Base-by-base conservation (phyloP, 2,113 vertebrate species). In the Scatophagus argus region DNA sequence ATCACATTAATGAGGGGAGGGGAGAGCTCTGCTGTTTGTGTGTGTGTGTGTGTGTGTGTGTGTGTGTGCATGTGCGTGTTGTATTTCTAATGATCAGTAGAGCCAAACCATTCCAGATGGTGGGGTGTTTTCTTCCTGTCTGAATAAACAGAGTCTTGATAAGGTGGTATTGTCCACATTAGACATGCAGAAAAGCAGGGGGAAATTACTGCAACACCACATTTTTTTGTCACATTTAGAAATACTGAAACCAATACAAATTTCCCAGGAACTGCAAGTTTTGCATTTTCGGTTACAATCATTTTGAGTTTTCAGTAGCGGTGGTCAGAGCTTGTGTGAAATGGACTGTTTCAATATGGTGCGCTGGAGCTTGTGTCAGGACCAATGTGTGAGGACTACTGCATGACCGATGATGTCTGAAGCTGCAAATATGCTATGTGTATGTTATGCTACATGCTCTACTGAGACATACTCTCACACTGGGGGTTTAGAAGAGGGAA, bases 1-100 rank as follows among this genome's bases (percentile, higher is more conserved):
- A n/a, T n/a, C n/a, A n/a, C n/a, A 88, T 88, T 88, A 88, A 81
- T 80, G 75, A 79, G 41, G 56, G 72, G 68, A 47, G 78, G 67
- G 54, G 65, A 62, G 34, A 51, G 47, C 32, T 70, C 62, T 75
- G 52, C 38, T 81, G 19, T 64, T 41, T 78, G 59, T 56, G 60
- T 70, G 47, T 71, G 81, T 82, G 78, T 85, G 60, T 64, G 47
- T 78, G 59, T 56, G 60, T 70, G 47, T 71, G 81, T 82, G 78
- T 85, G 60, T 77, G 55, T 62, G 68, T 66, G 79, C 51, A 59
- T 60, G 71, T 81, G 65, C 51, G 62, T 68, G 83, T 66, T 73
- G 65, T 49, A 29, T 74, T 81, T 54, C 52, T 29, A 84, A 88
- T 86, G 79, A 81, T 78, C 69, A 70, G 51, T 51, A 63, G 44